These are phyloP conservation scores for Catalaphyllia jardinei DNA, from an alignment of 64 coral and sea anemone genomes.

Conservation along the genomic window DNA sequence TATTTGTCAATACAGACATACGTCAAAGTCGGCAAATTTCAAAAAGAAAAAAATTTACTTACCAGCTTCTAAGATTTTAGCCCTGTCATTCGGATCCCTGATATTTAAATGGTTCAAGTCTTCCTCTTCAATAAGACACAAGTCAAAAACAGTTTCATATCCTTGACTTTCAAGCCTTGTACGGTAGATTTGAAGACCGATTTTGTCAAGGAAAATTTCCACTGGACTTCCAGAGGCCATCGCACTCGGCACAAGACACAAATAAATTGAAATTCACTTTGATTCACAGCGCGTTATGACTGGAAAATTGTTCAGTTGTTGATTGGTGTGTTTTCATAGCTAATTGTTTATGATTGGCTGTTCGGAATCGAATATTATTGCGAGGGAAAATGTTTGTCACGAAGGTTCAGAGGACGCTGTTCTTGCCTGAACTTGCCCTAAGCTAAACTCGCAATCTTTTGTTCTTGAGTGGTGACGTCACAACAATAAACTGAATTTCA, in stretches of 20 bases:
- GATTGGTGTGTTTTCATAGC: slow-evolving; percentile 24
- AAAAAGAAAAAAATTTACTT: neutral
- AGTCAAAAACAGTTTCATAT: slow-evolving; percentile 6
- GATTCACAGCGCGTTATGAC: slow-evolving; percentile 39
- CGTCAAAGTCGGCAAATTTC: neutral
- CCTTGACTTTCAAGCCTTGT: slow-evolving; percentile 14
- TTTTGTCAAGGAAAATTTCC: slow-evolving; percentile 14
- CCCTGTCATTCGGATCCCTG: neutral
- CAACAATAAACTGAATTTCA: neutral
- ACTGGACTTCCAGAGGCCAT: neutral
- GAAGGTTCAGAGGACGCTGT: neutral
- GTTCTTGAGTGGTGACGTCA: neutral
- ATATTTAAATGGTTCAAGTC: neutral
- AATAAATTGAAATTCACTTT: slow-evolving; percentile 21
- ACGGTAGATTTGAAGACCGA: slow-evolving; percentile 9
- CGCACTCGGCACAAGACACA: neutral
- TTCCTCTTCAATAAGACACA: neutral
- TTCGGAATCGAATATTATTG: slow-evolving; percentile 25
- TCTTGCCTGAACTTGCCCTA: slow-evolving; percentile 11
- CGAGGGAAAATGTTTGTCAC: slow-evolving; percentile 39
- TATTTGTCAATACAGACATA: neutral
- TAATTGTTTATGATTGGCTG: slow-evolving; percentile 28
- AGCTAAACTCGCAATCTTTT: neutral
- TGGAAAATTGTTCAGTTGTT: slow-evolving; percentile 18
- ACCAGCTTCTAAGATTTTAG: slow-evolving; percentile 44